Conservation (phyloP, 1,140 invertebrate species). For the Linepithema humile region DNA sequence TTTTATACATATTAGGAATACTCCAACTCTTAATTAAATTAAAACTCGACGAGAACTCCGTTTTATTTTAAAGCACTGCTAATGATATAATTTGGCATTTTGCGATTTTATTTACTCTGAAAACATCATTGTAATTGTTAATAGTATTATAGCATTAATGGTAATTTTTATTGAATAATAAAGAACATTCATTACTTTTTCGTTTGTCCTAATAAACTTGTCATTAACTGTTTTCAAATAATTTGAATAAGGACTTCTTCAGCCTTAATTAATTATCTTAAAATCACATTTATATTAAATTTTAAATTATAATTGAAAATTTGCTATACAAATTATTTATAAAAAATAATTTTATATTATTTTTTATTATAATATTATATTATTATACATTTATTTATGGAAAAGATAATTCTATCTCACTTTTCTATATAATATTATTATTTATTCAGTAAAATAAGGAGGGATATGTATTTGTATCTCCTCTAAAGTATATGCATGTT, state of each 20-base stretch:
- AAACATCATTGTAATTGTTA: slow-evolving; percentile 13
- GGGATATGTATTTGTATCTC: not conserved
- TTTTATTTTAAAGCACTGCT: not conserved
- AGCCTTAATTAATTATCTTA: not conserved
- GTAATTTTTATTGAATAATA: not conserved
- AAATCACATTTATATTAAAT: not conserved
- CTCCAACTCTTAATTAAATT: slow-evolving; percentile 25
- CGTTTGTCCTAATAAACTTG: not conserved
- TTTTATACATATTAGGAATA: not conserved
- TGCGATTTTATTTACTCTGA: not conserved
- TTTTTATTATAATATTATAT: not conserved
- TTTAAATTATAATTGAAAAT: slow-evolving; percentile 2
- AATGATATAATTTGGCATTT: slow-evolving; percentile 10
- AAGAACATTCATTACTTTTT: not conserved
- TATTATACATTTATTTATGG: too few species aligned
- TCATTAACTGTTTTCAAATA: not conserved
- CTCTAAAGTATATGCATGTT: too few species aligned
- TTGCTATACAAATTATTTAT: not conserved
- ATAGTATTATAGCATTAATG: too few species aligned
- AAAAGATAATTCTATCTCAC: too few species aligned
- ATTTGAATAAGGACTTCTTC: not conserved
- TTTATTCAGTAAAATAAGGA: not conserved
- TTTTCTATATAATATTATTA: not conserved
- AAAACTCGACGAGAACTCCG: not conserved
- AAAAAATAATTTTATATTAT: not conserved